phyloP scores from a whole-genome alignment of 2,797 vertebrate species.

The Naso thynnoides region DNA sequence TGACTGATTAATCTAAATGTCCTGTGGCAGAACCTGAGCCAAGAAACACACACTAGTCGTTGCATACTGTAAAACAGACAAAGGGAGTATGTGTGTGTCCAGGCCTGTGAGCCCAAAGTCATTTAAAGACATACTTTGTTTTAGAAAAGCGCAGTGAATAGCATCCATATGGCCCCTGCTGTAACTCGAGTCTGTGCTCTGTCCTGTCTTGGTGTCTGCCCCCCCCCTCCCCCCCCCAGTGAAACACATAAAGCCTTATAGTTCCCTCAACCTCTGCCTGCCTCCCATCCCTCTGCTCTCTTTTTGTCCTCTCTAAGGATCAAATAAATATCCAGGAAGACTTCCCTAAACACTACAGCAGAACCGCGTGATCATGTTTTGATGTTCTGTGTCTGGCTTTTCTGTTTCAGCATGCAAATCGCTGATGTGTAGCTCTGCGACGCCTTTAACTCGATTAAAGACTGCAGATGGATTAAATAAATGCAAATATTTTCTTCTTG shows the following conservation, averaged over 20 bases:
- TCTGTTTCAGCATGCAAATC: slow-evolving; percentile 64
- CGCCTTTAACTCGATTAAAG: slow-evolving; percentile 67
- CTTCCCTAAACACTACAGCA: slow-evolving; percentile 37
- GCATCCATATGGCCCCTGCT: slow-evolving; percentile 69
- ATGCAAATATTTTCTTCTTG: slow-evolving; percentile 51
- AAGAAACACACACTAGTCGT: slow-evolving; percentile 67
- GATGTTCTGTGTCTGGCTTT: slow-evolving; percentile 63
- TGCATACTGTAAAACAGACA: slow-evolving; percentile 25
- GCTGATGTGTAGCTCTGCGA: slow-evolving; percentile 43
- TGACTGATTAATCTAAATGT: slow-evolving; percentile 72
- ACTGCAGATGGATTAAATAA: slow-evolving; percentile 68
- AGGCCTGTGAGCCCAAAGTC: slow-evolving; percentile 38
- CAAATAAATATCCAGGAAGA: slow-evolving; percentile 53
- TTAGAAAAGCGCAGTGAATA: slow-evolving; percentile 61
- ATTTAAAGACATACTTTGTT: slow-evolving; percentile 59
- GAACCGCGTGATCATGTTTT: slow-evolving; percentile 52
- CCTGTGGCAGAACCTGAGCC: slow-evolving; percentile 58
- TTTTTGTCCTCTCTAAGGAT: slow-evolving; percentile 45
- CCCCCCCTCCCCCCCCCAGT: slow-evolving; percentile 53
- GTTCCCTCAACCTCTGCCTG: slow-evolving; percentile 27
- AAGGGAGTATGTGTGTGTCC: slow-evolving; percentile 31
- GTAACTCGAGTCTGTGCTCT: slow-evolving; percentile 50
- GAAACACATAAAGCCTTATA: slow-evolving; percentile 53
- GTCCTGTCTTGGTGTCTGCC: slow-evolving; percentile 44
- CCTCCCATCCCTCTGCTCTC: slow-evolving; percentile 1